phyloP scores from a whole-genome alignment of 2,797 vertebrate species.

The Acipenser oxyrinchus region DNA sequence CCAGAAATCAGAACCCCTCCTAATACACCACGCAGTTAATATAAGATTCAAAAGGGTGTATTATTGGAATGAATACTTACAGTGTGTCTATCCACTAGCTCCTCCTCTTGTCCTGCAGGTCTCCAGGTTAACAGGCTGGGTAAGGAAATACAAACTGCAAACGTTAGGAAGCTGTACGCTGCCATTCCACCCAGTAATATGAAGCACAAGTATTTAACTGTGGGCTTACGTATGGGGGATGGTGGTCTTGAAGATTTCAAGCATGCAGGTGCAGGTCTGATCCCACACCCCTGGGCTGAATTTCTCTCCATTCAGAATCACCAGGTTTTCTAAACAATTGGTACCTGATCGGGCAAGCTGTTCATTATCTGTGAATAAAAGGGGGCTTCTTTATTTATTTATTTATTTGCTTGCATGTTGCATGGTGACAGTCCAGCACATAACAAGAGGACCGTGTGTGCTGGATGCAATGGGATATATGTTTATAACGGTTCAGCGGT shows the following conservation, averaged over 20 bases:
- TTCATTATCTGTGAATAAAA: conserved; percentile 75
- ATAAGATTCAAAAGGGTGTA: background rate
- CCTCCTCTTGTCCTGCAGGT: conserved; percentile 85
- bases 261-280: conserved; percentile 85
- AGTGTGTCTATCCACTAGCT: conserved; percentile 76
- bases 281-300: conserved; percentile 81
- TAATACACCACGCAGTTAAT: background rate
- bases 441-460: too few species aligned
- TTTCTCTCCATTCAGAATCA: conserved; percentile 90
- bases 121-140: conserved; percentile 86
- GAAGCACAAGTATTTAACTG: background rate
- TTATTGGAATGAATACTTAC: conserved; percentile 53
- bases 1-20: background rate
- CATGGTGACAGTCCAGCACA: too few species aligned
- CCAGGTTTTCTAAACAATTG: conserved; percentile 92
- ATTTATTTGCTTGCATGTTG: too few species aligned
- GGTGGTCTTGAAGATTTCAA: conserved; percentile 92
- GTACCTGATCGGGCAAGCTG: conserved; percentile 90
- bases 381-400: too few species aligned
- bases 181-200: background rate
- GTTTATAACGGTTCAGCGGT: too few species aligned
- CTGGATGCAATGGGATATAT: too few species aligned
- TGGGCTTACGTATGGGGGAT: conserved; percentile 82
- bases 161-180: background rate
- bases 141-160: conserved; percentile 7